Percentiles rank a stretch among this genome's conserved stretches.
Conservation (phyloP, 2,888 invertebrate genomes). For the Exephanes ischioxanthus region DNA sequence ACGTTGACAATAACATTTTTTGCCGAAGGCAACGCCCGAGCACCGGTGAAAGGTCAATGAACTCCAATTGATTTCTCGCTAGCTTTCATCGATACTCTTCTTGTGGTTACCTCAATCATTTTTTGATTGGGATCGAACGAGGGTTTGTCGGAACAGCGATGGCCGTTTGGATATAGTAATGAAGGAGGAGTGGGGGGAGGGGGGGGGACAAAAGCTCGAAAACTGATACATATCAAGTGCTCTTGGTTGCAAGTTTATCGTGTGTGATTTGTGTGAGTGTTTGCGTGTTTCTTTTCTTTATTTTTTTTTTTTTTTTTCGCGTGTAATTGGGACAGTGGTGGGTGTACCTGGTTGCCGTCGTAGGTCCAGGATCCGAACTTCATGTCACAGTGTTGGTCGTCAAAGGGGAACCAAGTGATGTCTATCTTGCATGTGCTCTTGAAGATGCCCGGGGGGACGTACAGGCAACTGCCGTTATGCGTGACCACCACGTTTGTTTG, state of each 20-base stretch:
- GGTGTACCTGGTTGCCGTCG: conserved; percentile 96
- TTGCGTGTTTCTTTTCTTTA: conserved; percentile 24
- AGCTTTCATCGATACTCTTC: background rate
- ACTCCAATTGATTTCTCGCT: background rate
- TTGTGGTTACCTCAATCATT: background rate
- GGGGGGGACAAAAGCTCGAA: conserved; percentile 33
- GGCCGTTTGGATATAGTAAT: background rate
- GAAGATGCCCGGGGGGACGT: conserved; percentile 99
- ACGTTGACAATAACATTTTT: background rate
- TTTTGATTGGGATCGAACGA: background rate
- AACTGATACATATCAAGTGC: conserved; percentile 50
- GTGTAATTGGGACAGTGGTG: conserved; percentile 77
- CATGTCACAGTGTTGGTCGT: conserved; percentile 99
- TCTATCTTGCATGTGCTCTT: conserved; percentile 99
- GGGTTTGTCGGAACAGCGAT: background rate
- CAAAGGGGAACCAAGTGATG: conserved; percentile 99
- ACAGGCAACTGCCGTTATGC: conserved; percentile 99
- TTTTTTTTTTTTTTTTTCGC: conserved; percentile 16
- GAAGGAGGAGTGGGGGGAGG: background rate
- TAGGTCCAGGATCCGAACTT: conserved; percentile 99
- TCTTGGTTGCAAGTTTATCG: conserved; percentile 36
- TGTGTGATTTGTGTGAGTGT: conserved; percentile 73
- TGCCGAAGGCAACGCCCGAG: background rate
- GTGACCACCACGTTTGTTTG: conserved; percentile 99
- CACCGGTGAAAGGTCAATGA: background rate